A percentile compares a stretch with the other conserved stretches of the same genome.
Evolutionary conservation across 2,797 vertebrate genomes (phyloP).

Genomic region (Bryconaethiops microstoma): DNA sequence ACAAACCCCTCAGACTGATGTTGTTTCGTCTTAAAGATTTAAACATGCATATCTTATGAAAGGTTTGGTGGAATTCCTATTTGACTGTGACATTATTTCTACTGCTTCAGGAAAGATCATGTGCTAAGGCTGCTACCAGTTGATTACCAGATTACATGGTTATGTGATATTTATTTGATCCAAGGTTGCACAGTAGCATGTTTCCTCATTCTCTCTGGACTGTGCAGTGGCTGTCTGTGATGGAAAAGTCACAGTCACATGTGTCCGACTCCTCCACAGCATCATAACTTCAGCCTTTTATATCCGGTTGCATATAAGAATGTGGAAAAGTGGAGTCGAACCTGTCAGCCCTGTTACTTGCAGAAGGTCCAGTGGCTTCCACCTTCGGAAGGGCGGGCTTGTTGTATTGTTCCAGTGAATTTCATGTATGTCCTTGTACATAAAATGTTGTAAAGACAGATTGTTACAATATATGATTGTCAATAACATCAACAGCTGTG

Average conservation of each 20-base stretch:
- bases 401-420: constrained; percentile 65
- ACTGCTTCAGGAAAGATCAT: neutral
- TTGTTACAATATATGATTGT: constrained; percentile 63
- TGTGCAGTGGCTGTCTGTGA: neutral
- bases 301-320: neutral
- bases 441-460: constrained; percentile 58
- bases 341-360: neutral
- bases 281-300: neutral
- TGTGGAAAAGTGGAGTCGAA: neutral
- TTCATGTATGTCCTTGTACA: constrained; percentile 56
- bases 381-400: constrained; percentile 18
- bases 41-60: no score
- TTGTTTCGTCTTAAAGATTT: neutral
- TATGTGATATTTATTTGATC: neutral
- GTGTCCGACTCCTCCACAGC: neutral
- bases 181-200: neutral
- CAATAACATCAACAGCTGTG: constrained; percentile 63
- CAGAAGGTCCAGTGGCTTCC: neutral
- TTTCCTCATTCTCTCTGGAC: neutral
- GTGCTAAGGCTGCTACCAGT: neutral
- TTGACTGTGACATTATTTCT: neutral
- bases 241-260: neutral
- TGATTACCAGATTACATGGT: neutral
- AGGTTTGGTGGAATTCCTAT: no score
- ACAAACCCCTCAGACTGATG: neutral